Evolutionary conservation across 2,888 invertebrate species (phyloP).

Genomic region (Tuberolachnus salignus): DNA sequence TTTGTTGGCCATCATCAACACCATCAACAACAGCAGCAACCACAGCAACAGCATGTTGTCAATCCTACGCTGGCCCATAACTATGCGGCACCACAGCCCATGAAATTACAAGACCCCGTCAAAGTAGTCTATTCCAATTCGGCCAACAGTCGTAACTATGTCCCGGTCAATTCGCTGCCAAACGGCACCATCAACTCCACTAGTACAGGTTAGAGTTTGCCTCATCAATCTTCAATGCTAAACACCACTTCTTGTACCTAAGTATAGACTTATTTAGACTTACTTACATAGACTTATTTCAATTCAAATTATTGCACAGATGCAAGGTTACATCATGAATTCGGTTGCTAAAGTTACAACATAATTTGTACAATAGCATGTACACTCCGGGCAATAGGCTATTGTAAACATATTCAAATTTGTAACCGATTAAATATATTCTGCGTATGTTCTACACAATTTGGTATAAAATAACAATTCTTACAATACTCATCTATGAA

Average conservation of each 20-base stretch:
- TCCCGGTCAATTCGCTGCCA: slow-evolving; percentile 39
- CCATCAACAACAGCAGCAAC: slow-evolving; percentile 23
- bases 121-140: slow-evolving; percentile 54
- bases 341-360: no score
- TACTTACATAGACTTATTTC: no score
- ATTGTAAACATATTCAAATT: slow-evolving; percentile 3
- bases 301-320: no score
- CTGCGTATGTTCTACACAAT: background rate
- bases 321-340: no score
- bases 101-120: slow-evolving; percentile 24
- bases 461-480: background rate
- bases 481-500: background rate
- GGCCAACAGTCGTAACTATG: slow-evolving; percentile 45
- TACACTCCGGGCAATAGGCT: no score
- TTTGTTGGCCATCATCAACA: slow-evolving; percentile 25
- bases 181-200: slow-evolving; percentile 47
- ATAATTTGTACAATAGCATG: no score
- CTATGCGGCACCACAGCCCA: slow-evolving; percentile 47
- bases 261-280: no score
- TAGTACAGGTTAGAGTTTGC: slow-evolving; percentile 46
- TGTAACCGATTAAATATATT: background rate
- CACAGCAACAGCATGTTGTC: slow-evolving; percentile 52
- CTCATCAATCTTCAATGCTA: background rate
- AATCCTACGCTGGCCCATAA: slow-evolving; percentile 53
- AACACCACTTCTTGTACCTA: no score